Evolutionary conservation across 2,113 vertebrate genomes (phyloP).

Genomic region (Chloropsis hardwickii): DNA sequence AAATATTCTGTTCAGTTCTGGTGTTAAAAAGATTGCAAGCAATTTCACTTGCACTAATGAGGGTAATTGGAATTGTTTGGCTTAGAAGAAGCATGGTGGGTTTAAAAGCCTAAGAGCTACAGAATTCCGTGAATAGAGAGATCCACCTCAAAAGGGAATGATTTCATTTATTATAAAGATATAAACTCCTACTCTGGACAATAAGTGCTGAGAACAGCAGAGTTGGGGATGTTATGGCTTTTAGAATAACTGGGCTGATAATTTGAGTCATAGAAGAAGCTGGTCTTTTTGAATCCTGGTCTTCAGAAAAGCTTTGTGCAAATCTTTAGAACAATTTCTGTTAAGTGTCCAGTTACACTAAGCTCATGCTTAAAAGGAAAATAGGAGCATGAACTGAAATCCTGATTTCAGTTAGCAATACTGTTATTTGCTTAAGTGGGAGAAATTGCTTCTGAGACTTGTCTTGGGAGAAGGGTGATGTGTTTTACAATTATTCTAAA

Average conservation of each 20-base stretch:
- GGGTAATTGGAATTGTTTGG: neutral
- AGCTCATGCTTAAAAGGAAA: neutral
- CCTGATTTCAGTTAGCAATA: neutral
- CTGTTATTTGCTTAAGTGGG: neutral
- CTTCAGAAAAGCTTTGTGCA: neutral
- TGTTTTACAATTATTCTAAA: neutral
- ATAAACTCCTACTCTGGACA: neutral
- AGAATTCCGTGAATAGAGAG: neutral
- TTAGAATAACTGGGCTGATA: neutral
- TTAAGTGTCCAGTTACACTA: neutral
- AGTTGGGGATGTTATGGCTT: neutral
- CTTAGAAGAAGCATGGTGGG: neutral
- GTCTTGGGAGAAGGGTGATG: neutral
- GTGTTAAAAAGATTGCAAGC: neutral
- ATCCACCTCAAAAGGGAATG: neutral
- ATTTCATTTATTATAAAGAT: neutral
- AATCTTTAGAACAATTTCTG: neutral
- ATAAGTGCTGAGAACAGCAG: neutral
- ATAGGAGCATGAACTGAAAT: neutral
- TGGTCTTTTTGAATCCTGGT: neutral
- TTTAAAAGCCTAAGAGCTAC: neutral
- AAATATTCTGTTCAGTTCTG: neutral
- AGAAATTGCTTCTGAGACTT: neutral
- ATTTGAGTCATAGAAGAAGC: neutral
- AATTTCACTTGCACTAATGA: neutral